Evolutionary conservation across 1,140 invertebrate genomes (phyloP), one percentile per base, ranked within the genome.

Genomic region (Littorina saxatilis): DNA sequence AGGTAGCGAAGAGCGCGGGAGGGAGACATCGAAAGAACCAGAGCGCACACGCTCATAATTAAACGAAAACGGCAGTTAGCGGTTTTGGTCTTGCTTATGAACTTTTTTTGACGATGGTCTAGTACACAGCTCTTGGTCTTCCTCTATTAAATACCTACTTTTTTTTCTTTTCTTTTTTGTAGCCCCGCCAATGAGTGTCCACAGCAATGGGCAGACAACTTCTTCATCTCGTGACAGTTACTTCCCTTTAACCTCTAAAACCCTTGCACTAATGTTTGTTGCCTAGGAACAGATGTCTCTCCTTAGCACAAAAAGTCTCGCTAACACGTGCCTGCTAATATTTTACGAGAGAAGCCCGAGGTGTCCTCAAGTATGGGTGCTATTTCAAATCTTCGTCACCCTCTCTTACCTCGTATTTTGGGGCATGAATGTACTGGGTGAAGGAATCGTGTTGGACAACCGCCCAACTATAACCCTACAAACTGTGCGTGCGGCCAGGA

Each of bases 181-280:
- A 11, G 20, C 20, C 23, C 29, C n/a, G 23, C 1, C 29, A 9
- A 43, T n/a, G 15, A 73, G 50, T 68, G 70, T 39, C 70, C 70
- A 23, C 39, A n/a, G n/a, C 70, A 47, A 73, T 73, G 70, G 70
- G 43, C 70, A 47, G 29, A 52, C 70, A 73, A 73, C 70, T 73
- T 52, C 43, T 47, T 73, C 70, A 73, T 73, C 50, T 73, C 40
- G 37, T 73, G 70, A 73, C 70, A 73, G 70, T 73, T 73, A 73
- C 70, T 73, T 73, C 70, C 70, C 70, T 52, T 73, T 27, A 52
- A 73, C 70, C 70, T 5, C 39, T 50, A 73, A 73, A 73, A 47
- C 29, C 39, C 70, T 20, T 29, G 29, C 70, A 37, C 40, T 73
- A 73, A 73, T 73, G 70, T 73, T 73, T 11, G 9, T 52, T 73